Base-by-base conservation (phyloP, 2,113 vertebrate species). In the Dicentrarchus labrax region DNA sequence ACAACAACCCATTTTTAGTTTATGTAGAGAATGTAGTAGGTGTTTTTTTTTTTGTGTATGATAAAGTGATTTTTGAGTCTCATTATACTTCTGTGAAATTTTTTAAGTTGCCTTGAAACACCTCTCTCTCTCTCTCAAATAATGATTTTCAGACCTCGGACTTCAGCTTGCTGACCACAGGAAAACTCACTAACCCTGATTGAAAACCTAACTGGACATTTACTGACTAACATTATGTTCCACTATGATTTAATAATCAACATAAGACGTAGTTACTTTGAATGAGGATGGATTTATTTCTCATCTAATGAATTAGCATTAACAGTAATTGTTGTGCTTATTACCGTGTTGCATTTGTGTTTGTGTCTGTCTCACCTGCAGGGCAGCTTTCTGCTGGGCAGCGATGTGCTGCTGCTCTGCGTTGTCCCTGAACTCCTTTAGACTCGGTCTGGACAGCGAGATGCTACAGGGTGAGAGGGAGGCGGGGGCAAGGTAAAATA, bases 381-480 rank as follows among this genome's bases (percentile, higher is more conserved):
- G 82, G 38, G 98, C 98, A 72, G 98, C 97, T 91, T 98, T 99
- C 90, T 98, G 97, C 39, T 99, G 98, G 43, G 97, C 97, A 51
- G 97, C 97, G 0, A 98, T 98, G 78, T 98, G 98, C 92, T 99
- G 98, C 54, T 98, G 97, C 76, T 99, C 98, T 0, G 97, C 97
- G 0, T 97, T 97, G 60, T 99, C 97, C 77, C 97, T 96, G 83
- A 97, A 97, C 85, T 99, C 97, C 86, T 98, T 98, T 22, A 97
- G 92, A 0, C 95, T 91, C 4, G 97, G 96, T 72, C 97, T 96
- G 86, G 96, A 93, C 16, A 99, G 95, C 0, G 97, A 94, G 57
- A 98, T 96, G 86, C 98, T 99, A n/a, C 17, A 45, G 9, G 43
- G 78, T 0, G 19, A 64, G 17, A 43, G 22, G 6, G 17, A 68